Conservation (phyloP, 2,113 vertebrate genomes). For the Thalassarche chlororhynchos region DNA sequence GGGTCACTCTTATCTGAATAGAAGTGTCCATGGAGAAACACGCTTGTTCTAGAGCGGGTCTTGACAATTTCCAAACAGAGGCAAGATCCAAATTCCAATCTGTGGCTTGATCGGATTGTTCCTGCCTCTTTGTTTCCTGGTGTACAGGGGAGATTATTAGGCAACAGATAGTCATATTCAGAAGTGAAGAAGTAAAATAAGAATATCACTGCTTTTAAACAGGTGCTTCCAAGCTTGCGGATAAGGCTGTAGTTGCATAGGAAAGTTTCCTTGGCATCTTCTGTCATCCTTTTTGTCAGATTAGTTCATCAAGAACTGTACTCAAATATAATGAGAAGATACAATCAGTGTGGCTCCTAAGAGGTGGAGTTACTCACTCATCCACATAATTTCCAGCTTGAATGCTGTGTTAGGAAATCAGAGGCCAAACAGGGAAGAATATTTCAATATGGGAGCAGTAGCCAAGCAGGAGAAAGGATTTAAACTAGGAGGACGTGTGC, state of each 20-base stretch:
- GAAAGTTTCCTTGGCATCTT: background rate
- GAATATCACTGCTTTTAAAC: background rate
- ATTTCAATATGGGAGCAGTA: background rate
- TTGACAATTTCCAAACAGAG: background rate
- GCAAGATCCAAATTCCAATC: background rate
- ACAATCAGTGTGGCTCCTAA: background rate
- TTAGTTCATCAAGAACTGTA: background rate
- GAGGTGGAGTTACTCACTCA: background rate
- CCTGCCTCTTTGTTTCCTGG: background rate
- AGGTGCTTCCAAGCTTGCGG: background rate
- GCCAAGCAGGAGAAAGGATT: background rate
- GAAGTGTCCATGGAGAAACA: background rate
- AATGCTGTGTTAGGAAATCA: conserved; percentile 1
- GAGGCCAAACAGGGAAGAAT: background rate
- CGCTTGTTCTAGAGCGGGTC: background rate
- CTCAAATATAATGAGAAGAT: background rate
- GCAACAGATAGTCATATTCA: background rate
- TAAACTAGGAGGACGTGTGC: background rate
- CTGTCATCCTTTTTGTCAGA: background rate
- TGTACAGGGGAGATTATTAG: background rate
- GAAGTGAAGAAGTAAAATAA: background rate
- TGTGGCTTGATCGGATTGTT: background rate
- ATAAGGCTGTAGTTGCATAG: background rate
- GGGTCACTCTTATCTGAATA: background rate
- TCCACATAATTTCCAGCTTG: background rate